phyloP scores from a whole-genome alignment of 1,140 invertebrate species.

The Bombus waltoni region DNA sequence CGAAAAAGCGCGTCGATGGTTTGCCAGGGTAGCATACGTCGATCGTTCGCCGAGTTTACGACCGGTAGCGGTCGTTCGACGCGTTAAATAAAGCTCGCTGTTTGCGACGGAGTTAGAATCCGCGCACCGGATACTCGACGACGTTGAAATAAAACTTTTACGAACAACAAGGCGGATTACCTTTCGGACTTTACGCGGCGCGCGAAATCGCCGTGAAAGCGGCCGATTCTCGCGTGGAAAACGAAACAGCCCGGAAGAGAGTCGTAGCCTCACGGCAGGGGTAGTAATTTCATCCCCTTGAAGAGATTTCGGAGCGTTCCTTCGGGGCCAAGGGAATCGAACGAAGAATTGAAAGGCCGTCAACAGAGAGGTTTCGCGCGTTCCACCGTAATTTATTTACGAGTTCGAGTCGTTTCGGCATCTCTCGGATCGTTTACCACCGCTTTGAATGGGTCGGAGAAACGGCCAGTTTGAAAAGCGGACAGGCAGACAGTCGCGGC shows the following conservation, averaged over 20 bases:
- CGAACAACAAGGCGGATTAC: conserved; percentile 43
- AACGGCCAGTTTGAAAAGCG: conserved; percentile 23
- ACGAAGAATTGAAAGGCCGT: conserved; percentile 9
- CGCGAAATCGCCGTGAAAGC: conserved; percentile 31
- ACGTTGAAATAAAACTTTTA: conserved; percentile 58
- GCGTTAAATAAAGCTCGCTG: conserved; percentile 57
- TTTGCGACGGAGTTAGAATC: conserved; percentile 26
- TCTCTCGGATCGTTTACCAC: background rate
- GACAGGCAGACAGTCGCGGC: background rate
- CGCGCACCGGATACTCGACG: background rate
- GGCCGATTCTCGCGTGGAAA: background rate
- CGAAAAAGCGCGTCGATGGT: background rate
- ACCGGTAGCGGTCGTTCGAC: conserved; percentile 6
- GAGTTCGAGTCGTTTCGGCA: background rate
- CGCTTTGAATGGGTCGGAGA: background rate
- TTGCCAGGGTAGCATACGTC: conserved; percentile 13
- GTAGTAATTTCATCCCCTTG: background rate
- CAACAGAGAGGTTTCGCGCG: background rate
- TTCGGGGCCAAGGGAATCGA: background rate
- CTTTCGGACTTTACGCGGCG: conserved; percentile 38
- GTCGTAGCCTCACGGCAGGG: too few species aligned
- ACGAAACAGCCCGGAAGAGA: background rate
- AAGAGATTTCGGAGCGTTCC: background rate
- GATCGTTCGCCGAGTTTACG: conserved; percentile 63
- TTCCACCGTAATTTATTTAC: conserved; percentile 13